phyloP scores from a whole-genome alignment of 2,888 invertebrate species.

The Nycteola revayana region DNA sequence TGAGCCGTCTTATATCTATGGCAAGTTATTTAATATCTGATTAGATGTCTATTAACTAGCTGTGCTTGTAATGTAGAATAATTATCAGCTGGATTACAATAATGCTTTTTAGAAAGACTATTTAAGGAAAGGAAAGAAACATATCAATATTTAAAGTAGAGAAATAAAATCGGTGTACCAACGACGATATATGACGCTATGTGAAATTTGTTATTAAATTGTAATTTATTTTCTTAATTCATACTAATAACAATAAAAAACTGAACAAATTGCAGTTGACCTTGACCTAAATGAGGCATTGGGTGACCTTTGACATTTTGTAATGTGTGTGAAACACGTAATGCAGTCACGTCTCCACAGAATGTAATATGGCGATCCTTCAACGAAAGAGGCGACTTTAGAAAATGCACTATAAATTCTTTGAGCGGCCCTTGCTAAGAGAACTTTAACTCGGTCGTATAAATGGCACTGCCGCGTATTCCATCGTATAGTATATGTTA shows the following conservation, averaged over 20 bases:
- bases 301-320: not conserved
- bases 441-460: not conserved
- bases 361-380: not conserved
- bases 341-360: not conserved
- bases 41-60: conserved; percentile 59
- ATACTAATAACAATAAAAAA: too few species aligned
- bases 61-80: conserved; percentile 63
- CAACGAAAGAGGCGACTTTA: not conserved
- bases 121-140: not conserved
- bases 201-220: too few species aligned
- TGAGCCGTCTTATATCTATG: conserved; percentile 63
- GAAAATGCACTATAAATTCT: not conserved
- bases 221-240: too few species aligned
- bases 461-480: too few species aligned
- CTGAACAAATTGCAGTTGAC: too few species aligned
- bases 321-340: not conserved
- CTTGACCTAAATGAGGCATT: not conserved
- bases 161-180: too few species aligned
- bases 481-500: too few species aligned
- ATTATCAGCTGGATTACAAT: conserved; percentile 27
- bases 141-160: not conserved
- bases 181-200: too few species aligned
- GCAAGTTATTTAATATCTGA: conserved; percentile 58
- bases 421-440: not conserved
- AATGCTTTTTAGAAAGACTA: conserved; percentile 7